Evolutionary conservation across 2,797 vertebrate genomes (phyloP).

Genomic region (Tokudaia tokunoshimensis): DNA sequence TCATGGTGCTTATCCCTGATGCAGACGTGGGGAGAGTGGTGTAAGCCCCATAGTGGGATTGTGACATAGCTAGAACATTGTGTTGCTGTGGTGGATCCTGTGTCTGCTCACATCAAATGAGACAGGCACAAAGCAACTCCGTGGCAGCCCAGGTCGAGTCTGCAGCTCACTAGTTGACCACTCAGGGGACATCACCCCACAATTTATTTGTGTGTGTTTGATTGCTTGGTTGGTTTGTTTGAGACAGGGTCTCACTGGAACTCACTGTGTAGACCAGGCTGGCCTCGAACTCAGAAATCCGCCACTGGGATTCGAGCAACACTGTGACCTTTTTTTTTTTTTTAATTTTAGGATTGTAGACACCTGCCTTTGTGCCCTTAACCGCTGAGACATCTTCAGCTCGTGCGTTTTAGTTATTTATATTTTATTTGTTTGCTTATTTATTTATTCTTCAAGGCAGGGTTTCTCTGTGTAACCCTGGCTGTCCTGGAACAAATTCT

Average conservation of each 20-base stretch:
- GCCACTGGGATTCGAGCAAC: neutral
- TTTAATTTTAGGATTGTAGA: conserved; percentile 28
- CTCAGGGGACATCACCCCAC: conserved; percentile 22
- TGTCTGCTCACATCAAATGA: neutral
- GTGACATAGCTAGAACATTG: neutral
- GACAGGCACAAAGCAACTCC: neutral
- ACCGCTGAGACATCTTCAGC: neutral
- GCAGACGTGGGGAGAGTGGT: neutral
- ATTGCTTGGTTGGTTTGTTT: neutral
- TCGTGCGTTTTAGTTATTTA: neutral
- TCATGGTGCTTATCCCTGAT: neutral
- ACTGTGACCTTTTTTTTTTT: neutral
- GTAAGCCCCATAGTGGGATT: neutral
- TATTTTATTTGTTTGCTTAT: neutral
- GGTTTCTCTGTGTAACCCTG: neutral
- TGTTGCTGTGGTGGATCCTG: neutral
- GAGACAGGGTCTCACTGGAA: neutral
- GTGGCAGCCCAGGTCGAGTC: neutral
- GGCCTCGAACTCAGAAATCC: neutral
- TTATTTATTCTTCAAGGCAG: neutral
- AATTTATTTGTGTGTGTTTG: neutral
- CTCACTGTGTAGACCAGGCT: neutral
- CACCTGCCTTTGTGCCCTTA: neutral
- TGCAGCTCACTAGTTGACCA: neutral
- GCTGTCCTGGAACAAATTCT: neutral